Percentiles rank a stretch among this genome's conserved stretches.
phyloP scores from a whole-genome alignment of 2,888 invertebrate genomes.

The Cryptus armator region DNA sequence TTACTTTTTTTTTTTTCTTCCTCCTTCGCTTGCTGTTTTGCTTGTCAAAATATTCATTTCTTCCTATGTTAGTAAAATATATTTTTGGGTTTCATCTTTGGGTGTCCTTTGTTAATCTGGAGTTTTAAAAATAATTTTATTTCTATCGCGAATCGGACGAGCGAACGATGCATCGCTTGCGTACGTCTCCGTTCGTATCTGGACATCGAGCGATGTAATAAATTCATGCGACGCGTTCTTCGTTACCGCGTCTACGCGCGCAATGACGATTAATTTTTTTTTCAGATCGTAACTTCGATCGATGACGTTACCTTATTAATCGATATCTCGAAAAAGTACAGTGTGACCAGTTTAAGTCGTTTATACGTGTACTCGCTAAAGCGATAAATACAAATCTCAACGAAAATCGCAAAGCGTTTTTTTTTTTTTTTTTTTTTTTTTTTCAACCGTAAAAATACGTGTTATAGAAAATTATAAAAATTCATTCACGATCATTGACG shows the following conservation, averaged over 20 bases:
- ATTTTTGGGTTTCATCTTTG: conserved; percentile 83
- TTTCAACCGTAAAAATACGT: not conserved
- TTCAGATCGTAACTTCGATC: not conserved
- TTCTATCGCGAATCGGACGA: conserved; percentile 35
- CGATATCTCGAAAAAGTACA: conserved; percentile 15
- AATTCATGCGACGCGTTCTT: conserved; percentile 12
- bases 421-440: not conserved
- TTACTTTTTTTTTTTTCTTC: conserved; percentile 22
- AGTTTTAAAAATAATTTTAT: conserved; percentile 74
- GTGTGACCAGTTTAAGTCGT: conserved; percentile 33
- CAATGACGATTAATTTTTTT: conserved; percentile 23
- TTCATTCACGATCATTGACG: not conserved
- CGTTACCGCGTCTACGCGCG: not conserved
- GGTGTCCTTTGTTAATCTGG: conserved; percentile 77
- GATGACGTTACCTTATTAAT: conserved; percentile 23
- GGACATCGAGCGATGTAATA: conserved; percentile 9
- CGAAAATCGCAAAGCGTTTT: not conserved
- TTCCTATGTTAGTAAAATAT: conserved; percentile 80
- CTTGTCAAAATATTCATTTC: conserved; percentile 72
- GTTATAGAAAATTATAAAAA: conserved; percentile 12
- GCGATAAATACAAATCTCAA: not conserved
- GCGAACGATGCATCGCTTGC: conserved; percentile 50
- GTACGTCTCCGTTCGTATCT: conserved; percentile 5
- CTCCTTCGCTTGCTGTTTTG: conserved; percentile 14
- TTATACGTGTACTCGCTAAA: not conserved